These are phyloP conservation scores for Vultur gryphus DNA, from an alignment of 2,797 vertebrate species.

Conservation along the genomic window DNA sequence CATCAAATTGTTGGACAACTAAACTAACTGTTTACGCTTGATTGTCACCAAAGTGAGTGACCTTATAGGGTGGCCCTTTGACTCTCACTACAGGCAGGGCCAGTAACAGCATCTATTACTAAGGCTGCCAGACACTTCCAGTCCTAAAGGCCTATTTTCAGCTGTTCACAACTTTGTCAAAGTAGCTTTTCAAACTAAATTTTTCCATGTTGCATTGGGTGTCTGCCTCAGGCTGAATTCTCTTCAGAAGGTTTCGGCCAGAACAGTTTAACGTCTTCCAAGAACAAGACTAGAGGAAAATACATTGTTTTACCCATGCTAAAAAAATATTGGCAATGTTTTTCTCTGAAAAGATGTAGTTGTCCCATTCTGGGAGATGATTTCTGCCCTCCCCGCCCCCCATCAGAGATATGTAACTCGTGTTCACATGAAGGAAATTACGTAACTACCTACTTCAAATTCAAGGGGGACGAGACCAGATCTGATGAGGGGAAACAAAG, in stretches of 20 bases:
- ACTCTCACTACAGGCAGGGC: not conserved
- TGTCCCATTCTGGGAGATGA: not conserved
- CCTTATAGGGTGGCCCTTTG: not conserved
- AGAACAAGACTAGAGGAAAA: not conserved
- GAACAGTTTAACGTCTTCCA: not conserved
- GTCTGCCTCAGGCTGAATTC: not conserved
- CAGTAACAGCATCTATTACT: not conserved
- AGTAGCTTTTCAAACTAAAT: not conserved
- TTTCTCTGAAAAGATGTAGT: not conserved
- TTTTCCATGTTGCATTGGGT: constrained; percentile 10
- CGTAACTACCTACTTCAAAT: not conserved
- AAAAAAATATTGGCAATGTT: not conserved
- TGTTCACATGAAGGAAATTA: not conserved
- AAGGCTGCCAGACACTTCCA: not conserved
- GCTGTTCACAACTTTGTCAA: not conserved
- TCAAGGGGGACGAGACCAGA: not conserved
- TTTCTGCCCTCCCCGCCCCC: not conserved
- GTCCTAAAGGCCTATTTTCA: not conserved
- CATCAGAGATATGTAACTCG: not conserved
- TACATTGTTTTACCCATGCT: not conserved
- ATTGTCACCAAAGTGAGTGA: not conserved
- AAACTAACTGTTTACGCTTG: not conserved
- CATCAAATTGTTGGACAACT: not conserved
- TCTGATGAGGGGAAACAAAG: not conserved
- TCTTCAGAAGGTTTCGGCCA: not conserved